phyloP scores from a whole-genome alignment of 2,797 vertebrate genomes.

The Acanthurus lineatus region DNA sequence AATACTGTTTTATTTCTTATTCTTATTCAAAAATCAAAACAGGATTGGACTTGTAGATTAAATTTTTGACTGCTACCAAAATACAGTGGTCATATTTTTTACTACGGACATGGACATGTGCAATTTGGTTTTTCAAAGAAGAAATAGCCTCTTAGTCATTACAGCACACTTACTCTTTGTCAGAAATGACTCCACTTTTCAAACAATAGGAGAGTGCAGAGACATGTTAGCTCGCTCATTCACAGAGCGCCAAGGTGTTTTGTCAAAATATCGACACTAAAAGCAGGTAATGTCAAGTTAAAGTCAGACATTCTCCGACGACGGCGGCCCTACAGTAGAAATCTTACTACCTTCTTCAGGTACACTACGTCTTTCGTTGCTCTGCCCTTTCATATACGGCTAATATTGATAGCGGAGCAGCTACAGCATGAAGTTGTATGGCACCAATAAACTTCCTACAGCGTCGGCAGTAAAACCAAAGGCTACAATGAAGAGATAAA shows the following conservation, averaged over 20 bases:
- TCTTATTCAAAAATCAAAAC: slow-evolving; percentile 4
- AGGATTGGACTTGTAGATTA: neutral
- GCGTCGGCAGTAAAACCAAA: slow-evolving; percentile 70
- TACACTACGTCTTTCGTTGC: slow-evolving; percentile 60
- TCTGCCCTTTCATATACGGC: slow-evolving; percentile 72
- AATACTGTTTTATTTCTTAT: neutral
- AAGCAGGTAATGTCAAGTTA: slow-evolving; percentile 41
- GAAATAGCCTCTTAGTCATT: slow-evolving; percentile 11
- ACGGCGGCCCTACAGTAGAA: slow-evolving; percentile 57
- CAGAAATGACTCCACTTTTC: slow-evolving; percentile 30
- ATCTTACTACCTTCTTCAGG: slow-evolving; percentile 54
- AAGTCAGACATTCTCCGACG: slow-evolving; percentile 59
- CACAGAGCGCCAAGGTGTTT: slow-evolving; percentile 1
- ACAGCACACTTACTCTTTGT: neutral
- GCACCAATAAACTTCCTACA: slow-evolving; percentile 72
- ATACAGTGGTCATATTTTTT: slow-evolving; percentile 11
- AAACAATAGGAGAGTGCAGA: slow-evolving; percentile 35
- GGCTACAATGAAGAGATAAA: slow-evolving; percentile 72
- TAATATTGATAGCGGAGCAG: slow-evolving; percentile 65
- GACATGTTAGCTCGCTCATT: slow-evolving; percentile 22
- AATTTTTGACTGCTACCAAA: slow-evolving; percentile 14
- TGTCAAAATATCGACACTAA: slow-evolving; percentile 47
- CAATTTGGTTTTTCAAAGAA: slow-evolving; percentile 3
- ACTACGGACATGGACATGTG: neutral
- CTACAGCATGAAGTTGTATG: slow-evolving; percentile 70